Percentiles rank a stretch among this genome's conserved stretches.
phyloP scores from a whole-genome alignment of 2,113 vertebrate species.

The Cryptomyrus ogoouensis region DNA sequence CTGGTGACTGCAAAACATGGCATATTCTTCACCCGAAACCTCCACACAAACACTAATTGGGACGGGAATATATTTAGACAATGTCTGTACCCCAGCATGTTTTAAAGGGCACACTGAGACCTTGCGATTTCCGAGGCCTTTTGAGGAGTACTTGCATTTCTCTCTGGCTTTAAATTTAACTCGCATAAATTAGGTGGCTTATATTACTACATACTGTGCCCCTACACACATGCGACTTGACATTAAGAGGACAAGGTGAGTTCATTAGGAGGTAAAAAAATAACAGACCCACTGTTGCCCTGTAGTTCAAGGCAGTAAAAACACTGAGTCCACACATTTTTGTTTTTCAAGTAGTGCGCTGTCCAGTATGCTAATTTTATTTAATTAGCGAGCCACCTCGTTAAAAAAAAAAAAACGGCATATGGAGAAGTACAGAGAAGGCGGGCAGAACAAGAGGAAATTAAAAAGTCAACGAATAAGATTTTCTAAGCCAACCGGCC shows the following conservation, averaged over 20 bases:
- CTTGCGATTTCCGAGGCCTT: constrained; percentile 41
- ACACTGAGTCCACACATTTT: neutral
- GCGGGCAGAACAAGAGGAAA: neutral
- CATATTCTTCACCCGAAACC: neutral
- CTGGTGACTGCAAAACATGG: constrained; percentile 2
- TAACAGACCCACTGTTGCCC: neutral
- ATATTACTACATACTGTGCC: neutral
- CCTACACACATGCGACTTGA: neutral
- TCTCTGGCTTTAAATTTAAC: constrained; percentile 24
- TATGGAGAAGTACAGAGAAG: neutral
- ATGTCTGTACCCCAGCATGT: constrained; percentile 36
- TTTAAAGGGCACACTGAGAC: constrained; percentile 48
- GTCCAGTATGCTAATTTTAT: constrained; percentile 1
- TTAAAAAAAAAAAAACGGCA: constrained; percentile 10
- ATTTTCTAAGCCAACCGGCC: neutral
- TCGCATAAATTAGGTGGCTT: constrained; percentile 35
- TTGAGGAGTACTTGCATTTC: constrained; percentile 31
- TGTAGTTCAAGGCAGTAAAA: neutral
- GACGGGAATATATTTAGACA: constrained; percentile 39
- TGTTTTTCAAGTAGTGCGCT: neutral
- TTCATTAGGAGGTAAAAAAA: constrained; percentile 7
- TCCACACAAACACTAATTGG: constrained; percentile 39
- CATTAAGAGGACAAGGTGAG: constrained; percentile 15
- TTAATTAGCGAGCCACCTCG: neutral
- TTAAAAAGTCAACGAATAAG: neutral